Conservation (phyloP, 2,888 invertebrate species). For the Argyresthia albistria region DNA sequence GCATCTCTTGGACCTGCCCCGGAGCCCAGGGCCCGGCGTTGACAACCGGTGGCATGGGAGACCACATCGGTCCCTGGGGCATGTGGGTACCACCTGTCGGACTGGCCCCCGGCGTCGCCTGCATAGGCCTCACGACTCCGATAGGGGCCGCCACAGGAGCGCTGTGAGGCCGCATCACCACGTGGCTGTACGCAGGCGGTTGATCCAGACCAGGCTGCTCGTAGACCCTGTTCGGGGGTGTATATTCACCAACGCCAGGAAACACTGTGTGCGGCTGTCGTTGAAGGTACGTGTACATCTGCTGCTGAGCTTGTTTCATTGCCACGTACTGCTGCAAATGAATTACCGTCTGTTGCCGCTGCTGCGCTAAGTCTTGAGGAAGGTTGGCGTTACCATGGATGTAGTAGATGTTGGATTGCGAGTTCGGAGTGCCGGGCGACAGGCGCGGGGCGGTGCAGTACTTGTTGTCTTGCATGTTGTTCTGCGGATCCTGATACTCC, state of each 20-base stretch:
- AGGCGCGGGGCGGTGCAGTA: slow-evolving; percentile 28
- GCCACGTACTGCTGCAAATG: slow-evolving; percentile 66
- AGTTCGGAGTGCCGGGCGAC: slow-evolving; percentile 22
- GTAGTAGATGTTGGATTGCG: slow-evolving; percentile 51
- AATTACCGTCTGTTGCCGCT: slow-evolving; percentile 61
- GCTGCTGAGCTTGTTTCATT: slow-evolving; percentile 68
- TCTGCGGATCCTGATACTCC: slow-evolving; percentile 62
- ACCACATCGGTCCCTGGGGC: slow-evolving; percentile 60
- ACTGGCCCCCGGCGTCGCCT: slow-evolving; percentile 37
- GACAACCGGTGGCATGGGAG: slow-evolving; percentile 49
- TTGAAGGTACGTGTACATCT: slow-evolving; percentile 57
- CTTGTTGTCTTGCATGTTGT: slow-evolving; percentile 41
- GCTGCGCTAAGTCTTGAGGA: slow-evolving; percentile 49
- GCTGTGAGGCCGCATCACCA: slow-evolving; percentile 48
- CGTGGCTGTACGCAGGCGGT: slow-evolving; percentile 9
- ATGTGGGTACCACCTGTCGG: slow-evolving; percentile 44
- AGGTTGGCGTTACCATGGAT: slow-evolving; percentile 50
- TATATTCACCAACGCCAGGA: slow-evolving; percentile 46
- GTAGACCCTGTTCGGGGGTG: slow-evolving; percentile 35
- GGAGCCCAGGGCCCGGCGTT: slow-evolving; percentile 51
- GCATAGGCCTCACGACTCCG: slow-evolving; percentile 46
- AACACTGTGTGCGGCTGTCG: slow-evolving; percentile 58
- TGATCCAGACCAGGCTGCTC: slow-evolving; percentile 16
- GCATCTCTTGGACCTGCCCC: slow-evolving; percentile 50
- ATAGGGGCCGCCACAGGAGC: slow-evolving; percentile 40